phyloP scores from a whole-genome alignment of 2,888 invertebrate species.

The Venusia cambrica region DNA sequence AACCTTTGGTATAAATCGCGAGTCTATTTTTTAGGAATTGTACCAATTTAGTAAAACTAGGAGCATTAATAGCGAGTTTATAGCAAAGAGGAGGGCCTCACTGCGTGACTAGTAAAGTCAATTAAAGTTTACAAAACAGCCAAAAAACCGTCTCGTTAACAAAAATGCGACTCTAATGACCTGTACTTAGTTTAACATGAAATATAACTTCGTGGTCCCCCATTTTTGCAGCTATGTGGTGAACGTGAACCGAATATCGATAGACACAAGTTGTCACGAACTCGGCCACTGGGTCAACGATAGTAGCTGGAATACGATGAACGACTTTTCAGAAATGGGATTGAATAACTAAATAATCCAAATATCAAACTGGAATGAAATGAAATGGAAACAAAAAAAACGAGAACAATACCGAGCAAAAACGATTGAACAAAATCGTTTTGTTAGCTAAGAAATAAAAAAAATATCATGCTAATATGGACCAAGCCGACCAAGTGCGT shows the following conservation, averaged over 20 bases:
- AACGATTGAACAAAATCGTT: too few species aligned
- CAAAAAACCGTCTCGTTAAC: conserved; percentile 1
- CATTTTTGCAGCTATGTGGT: conserved; percentile 23
- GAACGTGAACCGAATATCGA: conserved; percentile 30
- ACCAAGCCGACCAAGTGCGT: too few species aligned
- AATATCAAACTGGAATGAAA: conserved; percentile 16
- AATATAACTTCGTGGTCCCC: conserved; percentile 30
- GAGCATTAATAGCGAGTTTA: too few species aligned
- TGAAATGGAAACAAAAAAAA: conserved; percentile 4
- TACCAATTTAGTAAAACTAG: too few species aligned
- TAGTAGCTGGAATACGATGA: conserved; percentile 36
- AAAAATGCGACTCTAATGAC: conserved; percentile 14
- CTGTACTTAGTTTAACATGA: conserved; percentile 15
- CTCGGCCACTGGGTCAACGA: conserved; percentile 69
- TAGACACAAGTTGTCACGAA: conserved; percentile 61
- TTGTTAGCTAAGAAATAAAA: too few species aligned
- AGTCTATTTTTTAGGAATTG: too few species aligned
- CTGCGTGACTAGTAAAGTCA: too few species aligned
- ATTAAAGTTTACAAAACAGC: too few species aligned
- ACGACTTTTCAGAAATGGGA: conserved; percentile 21
- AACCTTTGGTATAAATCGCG: too few species aligned
- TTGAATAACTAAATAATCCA: conserved; percentile 17
- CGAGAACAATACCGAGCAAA: too few species aligned
- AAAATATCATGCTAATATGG: too few species aligned
- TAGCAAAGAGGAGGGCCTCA: too few species aligned